phyloP scores from a whole-genome alignment of 2,797 vertebrate species.

The Sciurus vulgaris region DNA sequence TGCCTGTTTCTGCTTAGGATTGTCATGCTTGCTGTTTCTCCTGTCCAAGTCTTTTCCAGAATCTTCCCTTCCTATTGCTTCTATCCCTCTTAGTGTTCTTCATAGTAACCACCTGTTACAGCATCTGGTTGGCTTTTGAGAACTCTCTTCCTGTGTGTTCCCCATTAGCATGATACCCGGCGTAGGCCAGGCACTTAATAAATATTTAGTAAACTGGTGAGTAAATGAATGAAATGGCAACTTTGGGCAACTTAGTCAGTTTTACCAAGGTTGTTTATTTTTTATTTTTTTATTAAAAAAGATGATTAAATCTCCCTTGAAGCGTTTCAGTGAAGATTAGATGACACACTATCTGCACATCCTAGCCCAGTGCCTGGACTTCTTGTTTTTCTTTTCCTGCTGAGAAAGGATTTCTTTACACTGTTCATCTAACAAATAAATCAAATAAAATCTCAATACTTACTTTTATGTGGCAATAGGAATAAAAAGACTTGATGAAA shows the following conservation, averaged over 20 bases:
- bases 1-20: background rate
- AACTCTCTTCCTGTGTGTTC: background rate
- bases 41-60: background rate
- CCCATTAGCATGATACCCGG: background rate
- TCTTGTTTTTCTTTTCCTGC: background rate
- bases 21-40: background rate
- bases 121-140: background rate
- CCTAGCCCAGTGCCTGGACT: background rate
- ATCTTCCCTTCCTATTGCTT: background rate
- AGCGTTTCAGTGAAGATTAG: background rate
- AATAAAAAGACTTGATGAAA: background rate
- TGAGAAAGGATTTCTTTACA: constrained; percentile 1
- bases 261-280: background rate
- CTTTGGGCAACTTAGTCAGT: background rate
- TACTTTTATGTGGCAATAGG: background rate
- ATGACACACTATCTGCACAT: background rate
- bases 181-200: background rate
- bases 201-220: background rate
- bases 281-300: background rate
- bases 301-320: background rate
- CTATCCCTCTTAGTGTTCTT: background rate
- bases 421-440: background rate
- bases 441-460: background rate
- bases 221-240: background rate
- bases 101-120: background rate